Conservation (phyloP, 64 coral and sea anemone genomes). For the Cladopsammia gracilis region DNA sequence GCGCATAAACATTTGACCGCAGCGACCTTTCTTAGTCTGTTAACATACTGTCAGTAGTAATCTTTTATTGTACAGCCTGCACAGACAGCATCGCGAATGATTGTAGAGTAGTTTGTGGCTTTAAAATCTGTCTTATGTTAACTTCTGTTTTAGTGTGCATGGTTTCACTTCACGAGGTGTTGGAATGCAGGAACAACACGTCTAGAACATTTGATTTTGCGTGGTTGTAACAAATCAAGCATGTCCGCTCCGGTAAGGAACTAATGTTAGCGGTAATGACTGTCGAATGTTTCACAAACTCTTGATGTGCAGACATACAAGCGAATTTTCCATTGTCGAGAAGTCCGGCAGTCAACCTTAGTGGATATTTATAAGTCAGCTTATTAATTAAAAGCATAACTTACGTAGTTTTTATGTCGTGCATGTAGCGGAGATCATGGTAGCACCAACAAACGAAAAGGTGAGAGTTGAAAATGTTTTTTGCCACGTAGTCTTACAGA, state of each 20-base stretch:
- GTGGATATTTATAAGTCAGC: no score
- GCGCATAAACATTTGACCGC: constrained; percentile 3
- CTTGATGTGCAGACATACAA: neutral
- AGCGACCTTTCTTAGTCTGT: neutral
- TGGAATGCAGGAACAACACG: neutral
- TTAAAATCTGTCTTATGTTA: neutral
- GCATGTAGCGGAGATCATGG: no score
- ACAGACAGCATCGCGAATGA: neutral
- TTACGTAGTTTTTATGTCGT: no score
- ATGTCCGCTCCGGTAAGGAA: constrained; percentile 42
- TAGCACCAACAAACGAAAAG: no score
- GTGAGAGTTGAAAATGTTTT: no score
- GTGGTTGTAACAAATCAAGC: neutral
- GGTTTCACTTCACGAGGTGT: neutral
- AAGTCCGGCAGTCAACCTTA: neutral
- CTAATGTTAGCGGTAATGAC: neutral
- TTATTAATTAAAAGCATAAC: no score
- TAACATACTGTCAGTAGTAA: neutral
- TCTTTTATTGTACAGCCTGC: no score
- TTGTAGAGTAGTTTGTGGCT: neutral
- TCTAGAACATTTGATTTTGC: neutral
- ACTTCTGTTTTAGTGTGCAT: neutral
- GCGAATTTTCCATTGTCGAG: neutral
- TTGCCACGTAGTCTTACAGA: no score
- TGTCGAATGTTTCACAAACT: neutral